Percentiles rank a stretch among this genome's conserved stretches.
Conservation (phyloP, 2,113 vertebrate species). For the Toxotes chatareus region DNA sequence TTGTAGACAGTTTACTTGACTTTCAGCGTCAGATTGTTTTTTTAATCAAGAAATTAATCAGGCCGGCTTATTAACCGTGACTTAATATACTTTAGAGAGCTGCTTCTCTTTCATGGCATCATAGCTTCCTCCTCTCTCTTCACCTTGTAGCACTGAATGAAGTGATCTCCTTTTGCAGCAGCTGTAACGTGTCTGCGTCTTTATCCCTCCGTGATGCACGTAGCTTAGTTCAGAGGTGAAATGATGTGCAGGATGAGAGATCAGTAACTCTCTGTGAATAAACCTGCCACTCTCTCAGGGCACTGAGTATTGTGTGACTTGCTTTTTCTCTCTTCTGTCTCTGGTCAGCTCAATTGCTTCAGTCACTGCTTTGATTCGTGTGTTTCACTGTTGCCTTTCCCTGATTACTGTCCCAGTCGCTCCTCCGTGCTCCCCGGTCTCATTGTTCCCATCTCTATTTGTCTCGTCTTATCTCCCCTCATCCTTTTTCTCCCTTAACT, state of each 20-base stretch:
- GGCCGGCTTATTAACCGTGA: neutral
- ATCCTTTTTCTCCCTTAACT: constrained; percentile 43
- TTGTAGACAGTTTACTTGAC: neutral
- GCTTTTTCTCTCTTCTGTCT: constrained; percentile 4
- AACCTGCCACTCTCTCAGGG: constrained; percentile 56
- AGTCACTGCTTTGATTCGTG: constrained; percentile 35
- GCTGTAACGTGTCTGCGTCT: neutral
- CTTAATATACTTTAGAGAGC: neutral
- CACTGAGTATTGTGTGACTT: constrained; percentile 10
- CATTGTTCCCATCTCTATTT: constrained; percentile 64
- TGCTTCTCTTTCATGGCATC: neutral
- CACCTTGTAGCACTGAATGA: constrained; percentile 5
- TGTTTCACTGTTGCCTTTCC: constrained; percentile 36
- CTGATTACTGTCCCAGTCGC: constrained; percentile 60
- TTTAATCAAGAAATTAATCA: constrained; percentile 32
- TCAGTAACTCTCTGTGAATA: constrained; percentile 53
- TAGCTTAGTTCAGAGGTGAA: constrained; percentile 28
- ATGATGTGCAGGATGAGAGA: constrained; percentile 41
- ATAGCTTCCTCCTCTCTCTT: neutral
- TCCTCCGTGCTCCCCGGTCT: constrained; percentile 45
- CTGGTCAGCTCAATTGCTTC: constrained; percentile 32
- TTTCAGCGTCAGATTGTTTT: neutral
- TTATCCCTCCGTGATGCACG: neutral
- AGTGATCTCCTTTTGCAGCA: neutral
- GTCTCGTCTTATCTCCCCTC: constrained; percentile 62